These are phyloP conservation scores for Zingel zingel DNA, from an alignment of 2,113 vertebrate species.

Conservation along the genomic window DNA sequence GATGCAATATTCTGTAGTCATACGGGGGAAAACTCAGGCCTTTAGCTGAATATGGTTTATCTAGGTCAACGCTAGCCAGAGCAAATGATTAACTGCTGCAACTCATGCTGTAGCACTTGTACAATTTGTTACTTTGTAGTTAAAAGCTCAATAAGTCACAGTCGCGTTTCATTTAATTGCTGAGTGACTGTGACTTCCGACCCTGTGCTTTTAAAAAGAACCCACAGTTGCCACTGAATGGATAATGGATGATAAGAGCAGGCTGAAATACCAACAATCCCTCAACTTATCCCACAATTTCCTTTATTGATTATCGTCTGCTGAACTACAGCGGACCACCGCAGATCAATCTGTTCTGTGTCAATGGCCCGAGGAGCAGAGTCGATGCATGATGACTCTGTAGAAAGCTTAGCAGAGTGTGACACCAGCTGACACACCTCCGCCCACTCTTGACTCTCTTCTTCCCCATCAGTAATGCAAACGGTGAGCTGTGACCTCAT, in stretches of 20 bases:
- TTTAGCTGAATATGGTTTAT: slow-evolving; percentile 41
- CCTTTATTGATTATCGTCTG: slow-evolving; percentile 50
- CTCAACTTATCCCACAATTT: slow-evolving; percentile 53
- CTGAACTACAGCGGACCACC: slow-evolving; percentile 21
- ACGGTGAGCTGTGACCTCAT: slow-evolving; percentile 1
- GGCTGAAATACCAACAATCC: slow-evolving; percentile 41
- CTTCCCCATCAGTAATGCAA: neutral
- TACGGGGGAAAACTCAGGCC: slow-evolving; percentile 18
- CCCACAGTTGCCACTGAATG: slow-evolving; percentile 3
- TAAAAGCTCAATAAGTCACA: slow-evolving; percentile 63
- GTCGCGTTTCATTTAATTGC: slow-evolving; percentile 50
- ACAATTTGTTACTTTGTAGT: slow-evolving; percentile 56
- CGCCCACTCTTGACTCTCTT: neutral
- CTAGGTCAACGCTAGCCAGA: slow-evolving; percentile 38
- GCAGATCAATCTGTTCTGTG: slow-evolving; percentile 42
- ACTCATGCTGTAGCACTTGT: slow-evolving; percentile 44
- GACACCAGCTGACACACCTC: slow-evolving; percentile 35
- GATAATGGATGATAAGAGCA: slow-evolving; percentile 37
- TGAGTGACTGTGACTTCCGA: slow-evolving; percentile 50
- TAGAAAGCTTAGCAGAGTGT: slow-evolving; percentile 37
- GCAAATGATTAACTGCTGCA: slow-evolving; percentile 61
- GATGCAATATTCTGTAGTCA: slow-evolving; percentile 24
- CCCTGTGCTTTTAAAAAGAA: slow-evolving; percentile 33
- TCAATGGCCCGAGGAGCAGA: slow-evolving; percentile 22
- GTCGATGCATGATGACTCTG: slow-evolving; percentile 52